phyloP scores from a whole-genome alignment of 2,113 vertebrate species.

The Pontoporia blainvillei region DNA sequence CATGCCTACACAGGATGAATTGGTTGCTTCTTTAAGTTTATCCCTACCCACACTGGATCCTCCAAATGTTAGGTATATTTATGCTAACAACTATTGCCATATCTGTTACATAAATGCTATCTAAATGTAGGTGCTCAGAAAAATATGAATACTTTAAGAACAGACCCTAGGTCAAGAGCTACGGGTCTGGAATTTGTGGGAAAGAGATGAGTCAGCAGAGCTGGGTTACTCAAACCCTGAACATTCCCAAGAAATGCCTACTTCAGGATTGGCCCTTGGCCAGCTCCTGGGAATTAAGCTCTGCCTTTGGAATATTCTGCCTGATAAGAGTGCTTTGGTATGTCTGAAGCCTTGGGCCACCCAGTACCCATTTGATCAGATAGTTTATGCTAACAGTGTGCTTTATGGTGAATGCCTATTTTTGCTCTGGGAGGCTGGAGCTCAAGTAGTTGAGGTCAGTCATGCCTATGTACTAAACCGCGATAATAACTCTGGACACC shows the following conservation, averaged over 20 bases:
- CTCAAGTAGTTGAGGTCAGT: background rate
- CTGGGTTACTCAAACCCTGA: background rate
- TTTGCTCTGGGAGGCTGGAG: background rate
- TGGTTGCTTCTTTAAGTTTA: background rate
- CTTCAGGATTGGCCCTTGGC: background rate
- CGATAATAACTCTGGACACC: background rate
- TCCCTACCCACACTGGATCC: background rate
- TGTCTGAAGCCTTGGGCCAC: background rate
- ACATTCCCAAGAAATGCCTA: background rate
- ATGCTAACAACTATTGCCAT: background rate
- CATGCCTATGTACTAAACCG: background rate
- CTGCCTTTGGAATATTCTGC: background rate
- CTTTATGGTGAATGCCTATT: background rate
- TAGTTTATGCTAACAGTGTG: background rate
- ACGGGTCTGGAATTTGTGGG: background rate
- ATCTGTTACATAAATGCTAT: background rate
- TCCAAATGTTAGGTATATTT: background rate
- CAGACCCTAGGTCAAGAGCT: background rate
- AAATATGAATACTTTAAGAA: background rate
- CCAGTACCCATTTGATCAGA: background rate
- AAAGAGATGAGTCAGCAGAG: background rate
- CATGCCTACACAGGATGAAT: background rate
- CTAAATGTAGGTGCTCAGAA: background rate
- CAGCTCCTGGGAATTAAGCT: background rate
- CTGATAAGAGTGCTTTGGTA: background rate